These are phyloP conservation scores for Hoplostethus mediterraneus DNA, from an alignment of 2,797 vertebrate species.

Conservation along the genomic window DNA sequence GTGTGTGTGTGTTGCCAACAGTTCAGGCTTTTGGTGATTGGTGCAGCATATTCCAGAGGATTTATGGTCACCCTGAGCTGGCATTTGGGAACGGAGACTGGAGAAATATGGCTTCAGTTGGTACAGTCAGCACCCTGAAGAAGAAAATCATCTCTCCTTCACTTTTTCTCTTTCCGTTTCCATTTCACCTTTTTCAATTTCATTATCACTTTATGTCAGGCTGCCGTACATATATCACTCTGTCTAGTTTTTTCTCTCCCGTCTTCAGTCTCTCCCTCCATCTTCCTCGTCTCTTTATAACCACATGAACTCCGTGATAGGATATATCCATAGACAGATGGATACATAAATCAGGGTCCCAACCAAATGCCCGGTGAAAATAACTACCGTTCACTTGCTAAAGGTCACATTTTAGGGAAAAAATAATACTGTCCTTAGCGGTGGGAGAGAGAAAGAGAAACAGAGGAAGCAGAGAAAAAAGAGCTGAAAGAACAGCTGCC, in stretches of 20 bases:
- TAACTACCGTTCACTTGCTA: conserved; percentile 32
- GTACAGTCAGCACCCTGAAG: conserved; percentile 18
- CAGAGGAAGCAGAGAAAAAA: not conserved
- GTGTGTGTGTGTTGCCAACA: conserved; percentile 41
- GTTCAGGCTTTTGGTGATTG: conserved; percentile 36
- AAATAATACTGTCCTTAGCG: conserved; percentile 35
- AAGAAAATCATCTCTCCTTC: conserved; percentile 26
- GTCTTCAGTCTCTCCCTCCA: not conserved
- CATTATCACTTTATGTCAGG: not conserved
- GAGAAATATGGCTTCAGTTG: conserved; percentile 36
- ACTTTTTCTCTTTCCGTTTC: not conserved
- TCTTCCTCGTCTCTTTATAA: no score
- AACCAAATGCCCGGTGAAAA: conserved; percentile 16
- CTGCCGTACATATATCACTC: no score
- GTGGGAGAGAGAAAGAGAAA: conserved; percentile 16
- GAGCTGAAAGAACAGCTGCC: conserved; percentile 23
- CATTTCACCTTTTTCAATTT: conserved; percentile 3
- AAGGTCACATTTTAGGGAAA: conserved; percentile 53
- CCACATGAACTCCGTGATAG: not conserved
- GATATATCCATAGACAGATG: conserved; percentile 5
- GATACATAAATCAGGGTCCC: conserved; percentile 23
- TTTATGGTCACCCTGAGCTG: conserved; percentile 56
- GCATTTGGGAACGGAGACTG: conserved; percentile 45
- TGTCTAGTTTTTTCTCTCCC: not conserved
- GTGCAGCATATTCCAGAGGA: conserved; percentile 51